A percentile compares a stretch with the other conserved stretches of the same genome.
phyloP scores from a whole-genome alignment of 2,113 vertebrate genomes.

The Myrmecobius fasciatus region DNA sequence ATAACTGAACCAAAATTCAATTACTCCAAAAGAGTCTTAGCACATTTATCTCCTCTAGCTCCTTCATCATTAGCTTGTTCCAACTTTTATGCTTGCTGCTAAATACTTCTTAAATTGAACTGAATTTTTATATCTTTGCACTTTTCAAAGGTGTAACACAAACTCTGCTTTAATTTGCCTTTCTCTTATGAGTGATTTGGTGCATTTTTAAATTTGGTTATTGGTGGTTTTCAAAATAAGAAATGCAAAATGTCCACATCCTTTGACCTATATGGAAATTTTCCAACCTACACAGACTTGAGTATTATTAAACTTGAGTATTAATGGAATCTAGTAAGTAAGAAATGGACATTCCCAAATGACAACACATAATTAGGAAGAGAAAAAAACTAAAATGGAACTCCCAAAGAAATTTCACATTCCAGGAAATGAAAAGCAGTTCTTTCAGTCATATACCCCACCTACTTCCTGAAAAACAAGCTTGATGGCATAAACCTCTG shows the following conservation, averaged over 20 bases:
- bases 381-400: slow-evolving; percentile 64
- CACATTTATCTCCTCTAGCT: background rate
- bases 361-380: slow-evolving; percentile 43
- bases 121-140: background rate
- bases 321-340: background rate
- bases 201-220: background rate
- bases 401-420: background rate
- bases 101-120: background rate
- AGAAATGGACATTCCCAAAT: background rate
- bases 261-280: background rate
- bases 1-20: background rate
- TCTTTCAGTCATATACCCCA: slow-evolving; percentile 11
- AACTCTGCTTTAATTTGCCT: background rate
- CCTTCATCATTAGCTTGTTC: background rate
- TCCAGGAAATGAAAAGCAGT: slow-evolving; percentile 51
- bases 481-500: background rate
- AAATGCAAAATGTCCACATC: background rate
- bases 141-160: background rate
- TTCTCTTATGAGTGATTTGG: background rate
- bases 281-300: background rate
- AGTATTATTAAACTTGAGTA: background rate
- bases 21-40: background rate
- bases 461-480: slow-evolving; percentile 72
- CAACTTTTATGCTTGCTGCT: background rate
- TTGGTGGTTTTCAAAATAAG: background rate